These are phyloP conservation scores for Erythrolamprus reginae DNA, from an alignment of 2,113 vertebrate species.

Conservation along the genomic window DNA sequence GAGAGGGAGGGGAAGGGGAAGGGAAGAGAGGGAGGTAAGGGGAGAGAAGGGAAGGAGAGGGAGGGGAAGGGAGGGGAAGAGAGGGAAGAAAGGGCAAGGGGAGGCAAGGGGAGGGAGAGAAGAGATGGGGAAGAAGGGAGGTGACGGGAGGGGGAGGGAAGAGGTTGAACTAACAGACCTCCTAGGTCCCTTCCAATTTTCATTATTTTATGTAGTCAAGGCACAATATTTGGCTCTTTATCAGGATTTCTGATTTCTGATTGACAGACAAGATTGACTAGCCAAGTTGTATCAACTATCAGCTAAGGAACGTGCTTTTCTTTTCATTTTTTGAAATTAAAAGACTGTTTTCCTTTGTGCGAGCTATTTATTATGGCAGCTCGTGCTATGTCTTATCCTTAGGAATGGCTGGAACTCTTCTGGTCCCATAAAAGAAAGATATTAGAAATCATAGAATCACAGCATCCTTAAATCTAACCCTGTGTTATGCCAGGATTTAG, in stretches of 20 bases:
- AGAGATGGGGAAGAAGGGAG: too few relatives aligned
- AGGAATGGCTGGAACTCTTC: constrained; percentile 14
- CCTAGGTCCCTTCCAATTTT: not conserved
- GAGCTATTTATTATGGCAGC: constrained; percentile 57
- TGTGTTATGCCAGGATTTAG: not conserved
- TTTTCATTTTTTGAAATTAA: constrained; percentile 48
- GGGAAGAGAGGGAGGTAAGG: too few relatives aligned
- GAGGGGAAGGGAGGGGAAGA: too few relatives aligned
- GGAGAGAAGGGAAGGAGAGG: not conserved
- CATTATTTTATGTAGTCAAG: not conserved
- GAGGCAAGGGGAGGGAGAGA: too few relatives aligned
- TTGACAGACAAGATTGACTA: constrained; percentile 23
- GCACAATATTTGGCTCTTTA: constrained; percentile 22
- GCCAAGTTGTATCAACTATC: constrained; percentile 55
- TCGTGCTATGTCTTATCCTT: constrained; percentile 30
- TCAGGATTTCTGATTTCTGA: constrained; percentile 52
- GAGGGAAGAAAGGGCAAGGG: not conserved
- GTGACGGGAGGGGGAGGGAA: not conserved
- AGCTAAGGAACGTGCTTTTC: constrained; percentile 52
- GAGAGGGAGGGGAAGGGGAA: rapidly evolving
- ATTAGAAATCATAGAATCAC: not conserved
- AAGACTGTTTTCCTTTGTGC: constrained; percentile 54
- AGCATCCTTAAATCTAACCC: not conserved
- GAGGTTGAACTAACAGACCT: not conserved
- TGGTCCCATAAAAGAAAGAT: constrained; percentile 23